These are phyloP conservation scores for Mirza zaza DNA, from an alignment of 2,113 vertebrate species.

Conservation along the genomic window DNA sequence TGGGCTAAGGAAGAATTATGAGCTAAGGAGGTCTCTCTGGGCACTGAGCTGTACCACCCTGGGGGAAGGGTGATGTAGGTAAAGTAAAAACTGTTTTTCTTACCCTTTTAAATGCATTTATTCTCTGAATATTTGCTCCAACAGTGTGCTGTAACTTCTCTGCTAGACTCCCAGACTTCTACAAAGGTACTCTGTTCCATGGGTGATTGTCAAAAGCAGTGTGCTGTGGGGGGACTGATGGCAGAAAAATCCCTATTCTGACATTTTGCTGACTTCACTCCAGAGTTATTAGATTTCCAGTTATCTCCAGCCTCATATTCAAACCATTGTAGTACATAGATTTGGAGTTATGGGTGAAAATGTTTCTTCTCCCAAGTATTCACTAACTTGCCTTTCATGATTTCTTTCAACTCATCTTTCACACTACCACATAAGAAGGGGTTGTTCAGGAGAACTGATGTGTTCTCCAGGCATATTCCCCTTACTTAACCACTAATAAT, in stretches of 20 bases:
- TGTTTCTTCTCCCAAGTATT: background rate
- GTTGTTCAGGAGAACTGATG: background rate
- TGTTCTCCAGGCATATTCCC: background rate
- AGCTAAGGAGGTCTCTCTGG: background rate
- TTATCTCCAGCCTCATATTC: background rate
- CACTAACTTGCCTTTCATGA: background rate
- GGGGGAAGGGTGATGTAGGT: background rate
- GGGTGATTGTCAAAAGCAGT: background rate
- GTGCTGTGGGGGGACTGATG: background rate
- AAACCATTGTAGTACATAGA: background rate
- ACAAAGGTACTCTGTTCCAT: background rate
- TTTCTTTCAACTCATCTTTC: background rate
- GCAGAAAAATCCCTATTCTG: background rate
- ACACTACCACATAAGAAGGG: background rate
- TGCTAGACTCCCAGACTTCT: background rate
- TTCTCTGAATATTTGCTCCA: background rate
- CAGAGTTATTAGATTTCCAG: background rate
- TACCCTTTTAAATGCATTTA: background rate
- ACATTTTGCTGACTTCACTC: background rate
- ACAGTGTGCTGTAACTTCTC: background rate
- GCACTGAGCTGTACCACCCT: background rate
- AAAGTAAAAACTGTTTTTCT: background rate
- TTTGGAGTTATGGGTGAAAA: background rate
- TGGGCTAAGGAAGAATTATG: background rate
- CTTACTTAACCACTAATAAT: background rate